Conservation (phyloP, 2,888 invertebrate genomes). For the Lepidochrysops patricia region DNA sequence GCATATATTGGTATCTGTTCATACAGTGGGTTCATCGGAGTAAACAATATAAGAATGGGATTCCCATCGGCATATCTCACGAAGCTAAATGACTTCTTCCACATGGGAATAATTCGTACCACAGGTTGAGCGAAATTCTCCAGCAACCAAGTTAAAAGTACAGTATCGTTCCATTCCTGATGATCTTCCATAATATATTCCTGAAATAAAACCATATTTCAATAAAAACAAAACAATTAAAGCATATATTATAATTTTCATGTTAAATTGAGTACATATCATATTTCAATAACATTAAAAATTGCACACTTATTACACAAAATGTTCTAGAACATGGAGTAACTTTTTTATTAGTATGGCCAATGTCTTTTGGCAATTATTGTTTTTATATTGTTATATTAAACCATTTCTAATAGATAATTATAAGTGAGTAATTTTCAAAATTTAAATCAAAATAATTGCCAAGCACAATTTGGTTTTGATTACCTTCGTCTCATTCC, state of each 20-base stretch:
- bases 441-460: no score
- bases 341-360: no score
- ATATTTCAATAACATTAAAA: no score
- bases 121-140: conserved; percentile 76
- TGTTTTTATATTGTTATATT: no score
- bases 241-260: no score
- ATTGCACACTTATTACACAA: no score
- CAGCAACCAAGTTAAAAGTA: conserved; percentile 76
- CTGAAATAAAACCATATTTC: conserved; percentile 39
- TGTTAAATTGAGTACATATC: no score
- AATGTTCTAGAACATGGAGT: conserved; percentile 1
- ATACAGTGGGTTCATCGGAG: conserved; percentile 83
- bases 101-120: conserved; percentile 80
- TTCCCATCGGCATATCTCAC: conserved; percentile 79
- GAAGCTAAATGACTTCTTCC: conserved; percentile 80
- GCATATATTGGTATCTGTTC: conserved; percentile 78
- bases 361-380: no score
- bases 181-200: conserved; percentile 62
- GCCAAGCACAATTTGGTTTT: no score
- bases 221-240: no score
- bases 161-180: conserved; percentile 52
- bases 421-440: no score
- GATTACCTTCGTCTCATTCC: conserved; percentile 83
- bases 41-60: conserved; percentile 84
- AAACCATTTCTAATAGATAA: no score